A percentile compares a stretch with the other conserved stretches of the same genome.
Evolutionary conservation across 2,888 invertebrate species (phyloP).

Genomic region (Habrosyne pyritoides): DNA sequence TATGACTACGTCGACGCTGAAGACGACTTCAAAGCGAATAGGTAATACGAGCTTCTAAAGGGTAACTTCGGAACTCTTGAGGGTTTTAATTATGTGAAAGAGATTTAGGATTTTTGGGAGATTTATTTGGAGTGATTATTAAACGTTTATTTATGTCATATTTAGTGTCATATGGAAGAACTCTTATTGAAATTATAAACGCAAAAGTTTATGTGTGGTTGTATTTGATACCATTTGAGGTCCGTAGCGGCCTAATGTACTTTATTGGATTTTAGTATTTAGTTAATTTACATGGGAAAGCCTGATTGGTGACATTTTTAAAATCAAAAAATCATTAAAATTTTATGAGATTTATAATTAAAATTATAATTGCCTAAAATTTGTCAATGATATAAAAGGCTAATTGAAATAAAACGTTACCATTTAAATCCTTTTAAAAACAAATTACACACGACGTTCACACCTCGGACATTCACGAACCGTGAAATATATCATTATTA

Average conservation of each 20-base stretch:
- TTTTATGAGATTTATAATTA: too few species aligned
- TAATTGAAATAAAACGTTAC: not conserved
- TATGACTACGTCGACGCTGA: not conserved
- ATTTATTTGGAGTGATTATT: not conserved
- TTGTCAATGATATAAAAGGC: not conserved
- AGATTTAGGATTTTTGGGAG: not conserved
- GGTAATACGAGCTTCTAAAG: slow-evolving; percentile 25
- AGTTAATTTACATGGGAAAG: too few species aligned
- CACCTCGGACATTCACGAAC: not conserved
- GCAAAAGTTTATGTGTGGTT: too few species aligned
- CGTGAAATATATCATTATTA: slow-evolving; percentile 1
- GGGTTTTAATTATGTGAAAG: slow-evolving; percentile 5
- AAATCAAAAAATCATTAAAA: too few species aligned
- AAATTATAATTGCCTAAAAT: too few species aligned
- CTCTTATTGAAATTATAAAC: too few species aligned
- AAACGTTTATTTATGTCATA: too few species aligned
- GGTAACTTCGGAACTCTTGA: not conserved
- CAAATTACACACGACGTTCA: not conserved
- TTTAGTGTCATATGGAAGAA: too few species aligned
- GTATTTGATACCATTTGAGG: too few species aligned
- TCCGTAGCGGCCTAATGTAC: too few species aligned
- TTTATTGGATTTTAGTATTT: too few species aligned
- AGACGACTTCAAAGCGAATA: slow-evolving; percentile 43
- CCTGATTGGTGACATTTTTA: too few species aligned
- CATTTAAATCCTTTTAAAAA: not conserved